Percentiles rank a stretch among this genome's conserved stretches.
Conservation (phyloP, 2,888 invertebrate species). For the Bhutanitis thaidina region DNA sequence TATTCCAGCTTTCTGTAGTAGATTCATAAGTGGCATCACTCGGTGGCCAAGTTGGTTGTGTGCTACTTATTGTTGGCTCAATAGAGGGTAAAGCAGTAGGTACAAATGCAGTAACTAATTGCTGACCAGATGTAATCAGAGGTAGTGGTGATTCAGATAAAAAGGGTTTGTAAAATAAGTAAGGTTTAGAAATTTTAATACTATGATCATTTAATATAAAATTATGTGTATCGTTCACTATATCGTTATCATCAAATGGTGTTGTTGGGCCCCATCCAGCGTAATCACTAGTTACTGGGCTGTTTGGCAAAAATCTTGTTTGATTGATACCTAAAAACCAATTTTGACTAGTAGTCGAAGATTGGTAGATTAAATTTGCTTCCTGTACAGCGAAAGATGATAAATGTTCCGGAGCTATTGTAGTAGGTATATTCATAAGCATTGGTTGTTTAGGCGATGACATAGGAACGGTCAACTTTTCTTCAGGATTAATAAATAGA, state of each 20-base stretch:
- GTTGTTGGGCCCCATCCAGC: constrained; percentile 75
- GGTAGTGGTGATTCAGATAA: constrained; percentile 57
- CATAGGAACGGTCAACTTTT: constrained; percentile 36
- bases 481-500: constrained; percentile 50
- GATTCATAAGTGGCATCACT: constrained; percentile 41
- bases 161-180: constrained; percentile 61
- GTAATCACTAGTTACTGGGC: constrained; percentile 64
- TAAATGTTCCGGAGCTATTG: constrained; percentile 34
- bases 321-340: constrained; percentile 58
- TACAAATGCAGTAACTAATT: constrained; percentile 45
- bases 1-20: constrained; percentile 38
- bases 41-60: constrained; percentile 37
- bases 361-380: constrained; percentile 83
- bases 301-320: constrained; percentile 44
- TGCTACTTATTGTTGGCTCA: constrained; percentile 28
- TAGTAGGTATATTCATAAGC: constrained; percentile 34
- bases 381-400: constrained; percentile 80
- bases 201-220: constrained; percentile 53
- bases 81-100: constrained; percentile 56
- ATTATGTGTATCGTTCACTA: constrained; percentile 60
- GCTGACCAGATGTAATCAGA: constrained; percentile 41
- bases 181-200: constrained; percentile 45
- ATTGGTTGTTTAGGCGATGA: constrained; percentile 36
- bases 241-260: constrained; percentile 49
- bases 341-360: constrained; percentile 75